Conservation (phyloP, 2,113 vertebrate genomes). For the Rhagologus leucostigma region DNA sequence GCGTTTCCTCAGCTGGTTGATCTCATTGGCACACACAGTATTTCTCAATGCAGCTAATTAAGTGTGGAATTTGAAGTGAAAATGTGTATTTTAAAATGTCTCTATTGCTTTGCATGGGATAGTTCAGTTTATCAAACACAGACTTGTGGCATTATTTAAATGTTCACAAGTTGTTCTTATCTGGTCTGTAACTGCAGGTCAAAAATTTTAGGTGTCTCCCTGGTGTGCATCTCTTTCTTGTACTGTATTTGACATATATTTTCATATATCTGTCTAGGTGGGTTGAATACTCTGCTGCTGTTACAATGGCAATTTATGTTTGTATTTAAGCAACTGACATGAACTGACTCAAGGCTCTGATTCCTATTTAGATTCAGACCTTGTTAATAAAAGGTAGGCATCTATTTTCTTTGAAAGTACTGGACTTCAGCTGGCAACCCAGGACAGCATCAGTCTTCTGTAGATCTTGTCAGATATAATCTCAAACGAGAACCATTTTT, state of each 20-base stretch:
- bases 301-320: background rate
- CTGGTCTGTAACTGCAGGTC: background rate
- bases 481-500: background rate
- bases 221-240: background rate
- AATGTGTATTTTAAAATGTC: background rate
- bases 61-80: background rate
- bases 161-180: background rate
- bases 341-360: background rate
- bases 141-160: background rate
- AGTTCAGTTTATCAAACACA: background rate
- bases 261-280: background rate
- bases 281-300: background rate
- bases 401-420: background rate
- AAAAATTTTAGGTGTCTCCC: background rate
- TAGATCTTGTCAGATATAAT: background rate
- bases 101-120: background rate
- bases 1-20: background rate
- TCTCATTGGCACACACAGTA: background rate
- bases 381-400: background rate
- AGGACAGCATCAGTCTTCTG: background rate
- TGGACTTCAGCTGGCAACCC: background rate
- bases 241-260: background rate
- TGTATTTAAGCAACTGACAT: background rate
- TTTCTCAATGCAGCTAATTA: background rate
- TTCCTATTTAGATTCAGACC: background rate